A percentile compares a stretch with the other conserved stretches of the same genome.
These are phyloP conservation scores for Corythoichthys haematopterus DNA, from an alignment of 2,113 vertebrate genomes.

Conservation along the genomic window DNA sequence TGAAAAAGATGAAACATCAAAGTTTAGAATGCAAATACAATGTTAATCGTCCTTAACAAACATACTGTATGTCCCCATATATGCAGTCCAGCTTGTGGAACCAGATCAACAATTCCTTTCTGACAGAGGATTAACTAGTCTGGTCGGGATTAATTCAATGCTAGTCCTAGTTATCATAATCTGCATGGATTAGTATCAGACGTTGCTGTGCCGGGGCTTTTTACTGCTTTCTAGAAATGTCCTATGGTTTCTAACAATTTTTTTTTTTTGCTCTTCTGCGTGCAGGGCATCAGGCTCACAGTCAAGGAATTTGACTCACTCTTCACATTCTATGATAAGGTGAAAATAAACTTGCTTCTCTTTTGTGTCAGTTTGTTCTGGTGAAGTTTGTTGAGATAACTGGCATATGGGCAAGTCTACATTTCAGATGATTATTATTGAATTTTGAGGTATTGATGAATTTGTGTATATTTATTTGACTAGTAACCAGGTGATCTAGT, in stretches of 20 bases:
- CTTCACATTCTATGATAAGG: slow-evolving; percentile 92
- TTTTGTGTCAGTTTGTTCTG: neutral
- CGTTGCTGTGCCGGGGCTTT: slow-evolving; percentile 34
- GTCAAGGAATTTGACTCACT: slow-evolving; percentile 88
- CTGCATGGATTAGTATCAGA: slow-evolving; percentile 67
- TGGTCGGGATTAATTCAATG: slow-evolving; percentile 66
- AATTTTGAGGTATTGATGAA: too few relatives aligned
- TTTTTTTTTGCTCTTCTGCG: slow-evolving; percentile 3
- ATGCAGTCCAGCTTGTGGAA: slow-evolving; percentile 12
- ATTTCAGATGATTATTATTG: too few relatives aligned
- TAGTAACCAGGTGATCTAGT: too few relatives aligned
- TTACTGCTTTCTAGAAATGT: slow-evolving; percentile 50
- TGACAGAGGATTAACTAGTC: slow-evolving; percentile 57
- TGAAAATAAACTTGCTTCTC: slow-evolving; percentile 42
- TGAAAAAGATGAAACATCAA: neutral
- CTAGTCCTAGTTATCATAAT: slow-evolving; percentile 68
- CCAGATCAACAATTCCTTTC: slow-evolving; percentile 54
- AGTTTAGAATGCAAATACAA: neutral
- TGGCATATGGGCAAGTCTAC: neutral
- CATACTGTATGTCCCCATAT: slow-evolving; percentile 31
- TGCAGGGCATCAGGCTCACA: slow-evolving; percentile 85
- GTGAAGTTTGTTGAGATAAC: neutral
- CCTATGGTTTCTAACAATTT: slow-evolving; percentile 31
- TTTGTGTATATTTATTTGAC: too few relatives aligned
- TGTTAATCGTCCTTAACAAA: neutral